Evolutionary conservation across 2,797 vertebrate genomes (phyloP), one percentile per base, ranked within the genome.

Genomic region (Caiman crocodilus): DNA sequence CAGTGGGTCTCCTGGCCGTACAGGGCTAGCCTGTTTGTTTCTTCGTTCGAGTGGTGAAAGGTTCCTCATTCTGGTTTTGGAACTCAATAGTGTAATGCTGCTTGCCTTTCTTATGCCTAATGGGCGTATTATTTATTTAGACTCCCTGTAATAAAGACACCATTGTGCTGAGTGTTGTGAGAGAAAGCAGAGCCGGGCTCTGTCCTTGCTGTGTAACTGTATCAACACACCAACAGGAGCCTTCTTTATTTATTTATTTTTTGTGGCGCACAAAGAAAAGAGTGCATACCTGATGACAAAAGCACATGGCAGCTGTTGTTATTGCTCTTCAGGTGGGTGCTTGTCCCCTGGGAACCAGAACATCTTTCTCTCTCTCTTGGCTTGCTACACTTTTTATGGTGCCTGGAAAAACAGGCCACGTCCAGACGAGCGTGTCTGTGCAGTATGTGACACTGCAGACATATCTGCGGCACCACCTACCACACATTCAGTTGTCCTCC

Each of bases 121-220:
- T 11, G 84, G 75, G 64, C 64, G 26, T 94, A 81, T 98, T 97
- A 98, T 98, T 98, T 98, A 98, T 99, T 98, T 97, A 98, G 96
- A 97, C 91, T 94, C 92, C 94, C 93, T 82, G 96, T 95, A 97
- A 98, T 98, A 98, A 97, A 90, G 76, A 71, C 91, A 79, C 65
- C 90, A n/a, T 96, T 95, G 95, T 97, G 79, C 85, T 50, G 56
- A 85, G 85, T 71, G 96, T 84, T 95, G 95, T 80, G 82, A 82
- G 87, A 91, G 98, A 96, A 98, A 98, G 97, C 92, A 85, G 98
- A 96, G 97, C 94, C 64, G 56, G 89, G 96, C 94, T 97, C 97
- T 97, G 97, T 97, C 95, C 93, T 59, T 28, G 61, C 88, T 55
- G 83, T 95, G 98, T 97, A 97, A 97, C 97, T 57, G 94, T 97